phyloP scores from a whole-genome alignment of 2,797 vertebrate species.

The Macropus fuliginosus region DNA sequence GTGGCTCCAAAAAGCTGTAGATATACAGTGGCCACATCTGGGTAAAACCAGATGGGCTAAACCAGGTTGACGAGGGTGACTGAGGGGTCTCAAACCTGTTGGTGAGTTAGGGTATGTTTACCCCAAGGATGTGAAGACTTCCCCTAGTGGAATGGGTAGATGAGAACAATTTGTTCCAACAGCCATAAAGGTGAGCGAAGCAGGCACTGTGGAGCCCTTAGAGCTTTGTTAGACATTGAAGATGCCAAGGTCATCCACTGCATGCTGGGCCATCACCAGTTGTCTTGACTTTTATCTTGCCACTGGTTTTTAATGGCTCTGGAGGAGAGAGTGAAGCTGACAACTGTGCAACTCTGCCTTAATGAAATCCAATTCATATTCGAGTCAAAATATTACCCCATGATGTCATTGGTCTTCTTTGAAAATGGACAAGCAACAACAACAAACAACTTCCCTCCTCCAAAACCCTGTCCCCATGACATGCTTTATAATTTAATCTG shows the following conservation, averaged over 20 bases:
- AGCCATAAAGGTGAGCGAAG: background rate
- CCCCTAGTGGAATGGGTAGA: background rate
- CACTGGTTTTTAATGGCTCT: background rate
- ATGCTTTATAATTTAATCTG: background rate
- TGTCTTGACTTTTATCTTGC: background rate
- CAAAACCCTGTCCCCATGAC: background rate
- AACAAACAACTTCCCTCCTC: background rate
- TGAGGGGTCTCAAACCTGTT: background rate
- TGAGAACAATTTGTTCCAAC: background rate
- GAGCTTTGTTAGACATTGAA: background rate
- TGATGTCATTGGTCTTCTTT: background rate
- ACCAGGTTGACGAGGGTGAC: background rate
- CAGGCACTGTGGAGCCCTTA: background rate
- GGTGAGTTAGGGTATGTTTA: background rate
- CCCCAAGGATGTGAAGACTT: background rate
- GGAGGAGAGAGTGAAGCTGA: background rate
- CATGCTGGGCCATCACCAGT: background rate
- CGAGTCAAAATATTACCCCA: background rate
- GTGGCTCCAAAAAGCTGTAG: background rate
- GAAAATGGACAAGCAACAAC: background rate
- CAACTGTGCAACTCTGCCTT: background rate
- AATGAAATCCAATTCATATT: background rate
- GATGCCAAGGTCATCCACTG: background rate
- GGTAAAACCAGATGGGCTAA: background rate
- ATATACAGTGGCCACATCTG: background rate